Evolutionary conservation across 37 sponge, comb jelly and placozoan genomes (phyloP).

Genomic region (Oscarella lobularis): DNA sequence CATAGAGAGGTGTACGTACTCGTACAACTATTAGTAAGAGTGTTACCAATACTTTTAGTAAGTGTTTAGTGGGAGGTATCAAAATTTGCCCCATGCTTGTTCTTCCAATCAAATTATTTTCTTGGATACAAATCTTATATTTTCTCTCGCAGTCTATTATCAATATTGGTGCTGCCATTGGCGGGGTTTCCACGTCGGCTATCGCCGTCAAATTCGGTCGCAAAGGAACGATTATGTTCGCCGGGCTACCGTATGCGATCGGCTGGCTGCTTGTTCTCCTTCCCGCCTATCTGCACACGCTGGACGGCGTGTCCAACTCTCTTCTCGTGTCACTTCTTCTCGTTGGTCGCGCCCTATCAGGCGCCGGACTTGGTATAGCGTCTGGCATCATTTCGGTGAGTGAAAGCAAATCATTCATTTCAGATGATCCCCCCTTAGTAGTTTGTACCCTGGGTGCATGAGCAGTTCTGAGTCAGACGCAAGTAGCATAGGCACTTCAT

Average conservation of each 20-base stretch:
- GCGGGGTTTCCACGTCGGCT: background rate
- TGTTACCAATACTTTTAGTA: conserved; percentile 9
- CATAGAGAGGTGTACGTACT: too few species aligned
- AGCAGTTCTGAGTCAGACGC: background rate
- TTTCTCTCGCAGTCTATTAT: conserved; percentile 1
- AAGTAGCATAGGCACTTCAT: too few species aligned
- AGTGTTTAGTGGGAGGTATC: too few species aligned
- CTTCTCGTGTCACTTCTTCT: background rate
- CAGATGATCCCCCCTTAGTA: background rate
- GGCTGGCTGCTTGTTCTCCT: background rate
- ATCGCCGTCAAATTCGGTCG: background rate
- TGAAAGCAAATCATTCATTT: background rate
- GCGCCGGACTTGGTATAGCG: background rate
- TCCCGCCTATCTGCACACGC: background rate
- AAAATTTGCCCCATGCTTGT: too few species aligned
- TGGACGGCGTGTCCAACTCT: background rate
- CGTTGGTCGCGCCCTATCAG: background rate
- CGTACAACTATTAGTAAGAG: background rate
- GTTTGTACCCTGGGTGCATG: background rate
- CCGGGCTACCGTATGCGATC: background rate
- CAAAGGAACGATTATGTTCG: background rate
- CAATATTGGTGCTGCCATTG: conserved; percentile 4
- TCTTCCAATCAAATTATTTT: background rate
- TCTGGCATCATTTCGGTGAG: background rate
- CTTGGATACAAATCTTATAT: background rate